phyloP scores from a whole-genome alignment of 2,113 vertebrate genomes.

The Python bivittatus region DNA sequence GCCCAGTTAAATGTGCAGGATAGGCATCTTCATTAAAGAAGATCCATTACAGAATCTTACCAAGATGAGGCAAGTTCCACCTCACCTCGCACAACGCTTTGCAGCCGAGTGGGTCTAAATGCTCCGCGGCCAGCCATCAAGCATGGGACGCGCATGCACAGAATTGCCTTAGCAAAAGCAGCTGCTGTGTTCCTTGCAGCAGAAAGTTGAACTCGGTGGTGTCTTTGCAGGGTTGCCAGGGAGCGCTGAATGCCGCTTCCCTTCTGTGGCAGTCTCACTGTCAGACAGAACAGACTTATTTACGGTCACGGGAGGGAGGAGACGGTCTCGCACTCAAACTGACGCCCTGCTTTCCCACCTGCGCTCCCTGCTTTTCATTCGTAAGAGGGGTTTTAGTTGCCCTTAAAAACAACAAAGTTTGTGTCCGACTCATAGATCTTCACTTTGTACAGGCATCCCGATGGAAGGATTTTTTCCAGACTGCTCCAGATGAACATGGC shows the following conservation, averaged over 20 bases:
- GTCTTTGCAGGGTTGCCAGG: neutral
- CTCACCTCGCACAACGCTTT: neutral
- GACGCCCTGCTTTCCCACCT: neutral
- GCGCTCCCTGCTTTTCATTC: neutral
- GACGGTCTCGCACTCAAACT: neutral
- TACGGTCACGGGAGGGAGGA: neutral
- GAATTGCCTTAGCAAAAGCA: neutral
- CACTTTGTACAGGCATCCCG: conserved; percentile 41
- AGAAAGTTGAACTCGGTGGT: neutral
- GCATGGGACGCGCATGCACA: too few relatives aligned
- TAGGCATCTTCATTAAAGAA: neutral
- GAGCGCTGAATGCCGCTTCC: too few relatives aligned
- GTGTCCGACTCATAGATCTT: conserved; percentile 46
- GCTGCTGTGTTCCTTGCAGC: neutral
- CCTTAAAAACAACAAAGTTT: conserved; percentile 36
- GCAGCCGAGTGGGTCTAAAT: neutral
- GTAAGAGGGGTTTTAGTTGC: neutral
- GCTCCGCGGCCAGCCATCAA: neutral
- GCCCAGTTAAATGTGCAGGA: neutral
- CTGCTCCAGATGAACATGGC: conserved; percentile 29
- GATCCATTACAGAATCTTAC: neutral
- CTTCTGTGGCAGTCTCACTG: neutral
- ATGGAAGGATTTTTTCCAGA: conserved; percentile 38
- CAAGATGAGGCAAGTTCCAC: neutral
- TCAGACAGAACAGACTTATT: neutral